A percentile compares a stretch with the other conserved stretches of the same genome.
Evolutionary conservation across 2,888 invertebrate species (phyloP).

Genomic region (Hypomecis atomaria): DNA sequence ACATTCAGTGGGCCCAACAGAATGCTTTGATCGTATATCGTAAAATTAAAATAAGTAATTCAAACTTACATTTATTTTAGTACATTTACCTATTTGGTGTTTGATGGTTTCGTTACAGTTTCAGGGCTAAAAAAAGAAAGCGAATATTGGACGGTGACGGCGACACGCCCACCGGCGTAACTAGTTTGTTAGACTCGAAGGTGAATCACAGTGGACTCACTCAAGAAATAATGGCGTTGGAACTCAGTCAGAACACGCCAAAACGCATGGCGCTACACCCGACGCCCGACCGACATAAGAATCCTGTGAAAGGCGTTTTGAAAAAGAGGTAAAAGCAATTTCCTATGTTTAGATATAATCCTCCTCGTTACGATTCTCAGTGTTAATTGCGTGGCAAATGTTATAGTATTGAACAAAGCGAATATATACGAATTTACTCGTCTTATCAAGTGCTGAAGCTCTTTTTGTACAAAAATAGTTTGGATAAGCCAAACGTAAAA

Average conservation of each 20-base stretch:
- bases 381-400: conserved; percentile 7
- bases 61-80: not conserved
- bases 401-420: too few species aligned
- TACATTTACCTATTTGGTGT: conserved; percentile 2
- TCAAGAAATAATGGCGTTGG: conserved; percentile 88
- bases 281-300: conserved; percentile 78
- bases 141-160: conserved; percentile 81
- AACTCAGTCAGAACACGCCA: conserved; percentile 88
- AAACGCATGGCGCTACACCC: conserved; percentile 84
- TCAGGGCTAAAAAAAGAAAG: conserved; percentile 85
- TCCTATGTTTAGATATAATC: too few species aligned
- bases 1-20: too few species aligned
- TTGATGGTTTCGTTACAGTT: conserved; percentile 54
- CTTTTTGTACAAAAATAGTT: not conserved
- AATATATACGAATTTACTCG: too few species aligned
- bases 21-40: not conserved
- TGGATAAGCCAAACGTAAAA: too few species aligned
- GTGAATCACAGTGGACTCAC: conserved; percentile 87
- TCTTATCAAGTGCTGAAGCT: too few species aligned
- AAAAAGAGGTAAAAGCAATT: conserved; percentile 79
- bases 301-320: conserved; percentile 84
- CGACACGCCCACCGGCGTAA: conserved; percentile 76
- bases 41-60: not conserved
- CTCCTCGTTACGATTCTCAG: not conserved
- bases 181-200: conserved; percentile 70